Conservation (phyloP, 2,888 invertebrate genomes). For the Hydraecia micacea region DNA sequence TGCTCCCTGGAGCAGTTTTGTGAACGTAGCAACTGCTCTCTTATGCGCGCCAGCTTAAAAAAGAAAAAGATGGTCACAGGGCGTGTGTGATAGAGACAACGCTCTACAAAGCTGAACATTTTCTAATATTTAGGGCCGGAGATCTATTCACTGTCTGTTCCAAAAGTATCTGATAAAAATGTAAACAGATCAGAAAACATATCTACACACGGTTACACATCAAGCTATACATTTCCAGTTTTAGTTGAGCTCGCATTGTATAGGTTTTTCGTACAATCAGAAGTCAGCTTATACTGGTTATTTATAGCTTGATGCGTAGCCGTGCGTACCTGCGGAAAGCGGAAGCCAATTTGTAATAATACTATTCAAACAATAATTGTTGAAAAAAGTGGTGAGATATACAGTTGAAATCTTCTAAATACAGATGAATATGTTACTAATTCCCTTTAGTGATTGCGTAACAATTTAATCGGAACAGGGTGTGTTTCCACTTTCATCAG, state of each 20-base stretch:
- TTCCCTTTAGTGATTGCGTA: neutral
- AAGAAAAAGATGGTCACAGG: neutral
- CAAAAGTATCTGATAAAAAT: neutral
- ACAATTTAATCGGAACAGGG: neutral
- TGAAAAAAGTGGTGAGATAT: neutral
- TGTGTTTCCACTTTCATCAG: neutral
- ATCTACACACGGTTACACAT: too few species aligned
- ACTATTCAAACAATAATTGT: neutral
- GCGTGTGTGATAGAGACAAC: neutral
- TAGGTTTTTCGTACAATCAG: too few species aligned
- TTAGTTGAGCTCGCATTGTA: too few species aligned
- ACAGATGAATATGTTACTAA: neutral
- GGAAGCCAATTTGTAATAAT: too few species aligned
- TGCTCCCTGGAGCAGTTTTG: constrained; percentile 65
- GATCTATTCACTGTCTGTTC: neutral
- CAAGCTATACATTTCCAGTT: too few species aligned
- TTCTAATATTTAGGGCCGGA: neutral
- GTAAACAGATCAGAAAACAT: neutral
- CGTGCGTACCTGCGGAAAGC: too few species aligned
- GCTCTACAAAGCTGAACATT: neutral
- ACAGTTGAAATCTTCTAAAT: neutral
- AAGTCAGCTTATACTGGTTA: too few species aligned
- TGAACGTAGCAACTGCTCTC: constrained; percentile 67
- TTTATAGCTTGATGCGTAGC: too few species aligned
- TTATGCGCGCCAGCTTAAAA: constrained; percentile 71